phyloP scores from a whole-genome alignment of 2,888 invertebrate genomes.

The Atethmia centrago region DNA sequence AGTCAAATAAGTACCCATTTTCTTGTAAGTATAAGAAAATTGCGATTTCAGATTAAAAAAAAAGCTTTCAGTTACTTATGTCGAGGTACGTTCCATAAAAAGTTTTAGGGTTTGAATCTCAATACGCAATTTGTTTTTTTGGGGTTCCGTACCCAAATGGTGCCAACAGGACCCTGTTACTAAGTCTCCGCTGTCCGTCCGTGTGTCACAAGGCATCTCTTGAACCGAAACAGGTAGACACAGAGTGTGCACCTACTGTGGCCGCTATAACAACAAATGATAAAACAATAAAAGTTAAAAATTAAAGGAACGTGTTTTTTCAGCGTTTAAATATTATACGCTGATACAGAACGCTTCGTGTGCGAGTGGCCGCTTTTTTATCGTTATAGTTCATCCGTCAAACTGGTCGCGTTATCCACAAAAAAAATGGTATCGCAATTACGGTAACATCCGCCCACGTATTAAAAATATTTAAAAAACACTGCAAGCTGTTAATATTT shows the following conservation, averaged over 20 bases:
- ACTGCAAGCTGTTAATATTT: neutral
- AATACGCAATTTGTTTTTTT: neutral
- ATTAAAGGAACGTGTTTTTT: too few species aligned
- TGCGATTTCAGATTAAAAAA: neutral
- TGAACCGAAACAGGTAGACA: too few species aligned
- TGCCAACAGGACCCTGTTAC: too few species aligned
- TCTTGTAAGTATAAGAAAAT: neutral
- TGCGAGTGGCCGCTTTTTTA: neutral
- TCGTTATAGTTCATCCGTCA: constrained; percentile 18
- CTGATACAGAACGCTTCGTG: too few species aligned
- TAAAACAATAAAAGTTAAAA: too few species aligned
- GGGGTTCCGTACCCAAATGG: too few species aligned
- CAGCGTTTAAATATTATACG: too few species aligned
- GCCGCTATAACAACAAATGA: too few species aligned
- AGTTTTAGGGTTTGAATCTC: neutral
- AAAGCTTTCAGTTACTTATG: constrained; percentile 8
- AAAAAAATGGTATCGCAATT: neutral
- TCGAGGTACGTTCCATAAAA: neutral
- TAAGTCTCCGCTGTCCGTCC: too few species aligned
- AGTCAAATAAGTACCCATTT: neutral
- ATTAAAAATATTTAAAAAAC: constrained; percentile 11
- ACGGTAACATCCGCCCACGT: constrained; percentile 2
- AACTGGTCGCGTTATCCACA: neutral
- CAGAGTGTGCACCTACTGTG: too few species aligned
- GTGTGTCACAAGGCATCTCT: too few species aligned